Percentiles rank a stretch among this genome's conserved stretches.
Evolutionary conservation across 2,797 vertebrate genomes (phyloP).

Genomic region (Kryptopterus vitreolus): DNA sequence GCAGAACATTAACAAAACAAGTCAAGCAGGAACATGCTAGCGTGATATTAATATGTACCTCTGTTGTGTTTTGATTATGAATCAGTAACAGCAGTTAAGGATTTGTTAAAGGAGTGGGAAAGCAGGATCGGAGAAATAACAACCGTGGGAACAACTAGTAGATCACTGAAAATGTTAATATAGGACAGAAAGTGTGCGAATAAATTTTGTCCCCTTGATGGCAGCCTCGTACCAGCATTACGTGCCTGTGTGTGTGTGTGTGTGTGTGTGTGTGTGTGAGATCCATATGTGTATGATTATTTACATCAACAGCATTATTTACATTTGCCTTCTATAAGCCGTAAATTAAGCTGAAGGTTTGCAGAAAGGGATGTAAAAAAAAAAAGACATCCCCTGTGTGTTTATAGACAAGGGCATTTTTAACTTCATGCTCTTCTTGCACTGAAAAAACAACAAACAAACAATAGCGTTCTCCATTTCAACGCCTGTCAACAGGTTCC

Average conservation of each 20-base stretch:
- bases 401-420: slow-evolving; percentile 1
- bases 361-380: background rate
- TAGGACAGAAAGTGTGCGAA: background rate
- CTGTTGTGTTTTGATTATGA: background rate
- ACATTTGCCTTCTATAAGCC: background rate
- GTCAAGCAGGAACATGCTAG: background rate
- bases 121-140: background rate
- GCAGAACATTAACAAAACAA: background rate
- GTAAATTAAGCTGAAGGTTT: background rate
- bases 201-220: slow-evolving; percentile 52
- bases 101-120: background rate
- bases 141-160: background rate
- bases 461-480: background rate
- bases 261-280: background rate
- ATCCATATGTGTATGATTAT: background rate
- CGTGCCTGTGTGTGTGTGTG: background rate
- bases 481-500: background rate
- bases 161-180: background rate
- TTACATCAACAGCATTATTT: background rate
- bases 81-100: background rate
- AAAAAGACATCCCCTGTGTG: background rate
- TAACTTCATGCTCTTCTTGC: background rate
- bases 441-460: background rate
- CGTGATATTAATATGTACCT: background rate
- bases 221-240: slow-evolving; percentile 38